Base-by-base conservation (phyloP, 1,140 invertebrate species). In the Zaprionus taronus region DNA sequence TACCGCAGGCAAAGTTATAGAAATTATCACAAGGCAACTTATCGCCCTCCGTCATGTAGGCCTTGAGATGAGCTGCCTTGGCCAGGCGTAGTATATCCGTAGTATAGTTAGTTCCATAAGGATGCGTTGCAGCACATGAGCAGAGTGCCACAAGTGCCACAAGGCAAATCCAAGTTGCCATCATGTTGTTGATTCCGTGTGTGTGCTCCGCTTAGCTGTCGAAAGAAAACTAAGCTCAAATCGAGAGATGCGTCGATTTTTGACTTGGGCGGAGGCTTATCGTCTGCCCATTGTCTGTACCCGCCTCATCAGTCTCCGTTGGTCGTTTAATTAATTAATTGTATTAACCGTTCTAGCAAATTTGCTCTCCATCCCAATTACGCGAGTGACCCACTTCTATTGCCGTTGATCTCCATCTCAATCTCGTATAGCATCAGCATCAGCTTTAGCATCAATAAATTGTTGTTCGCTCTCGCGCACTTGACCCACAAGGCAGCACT, bases 1-100 rank as follows among this genome's bases (percentile, higher is more conserved):
- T 89, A 41, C 89, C 91, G 26, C 91, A 92, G 24, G 91, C 91
- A 51, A 75, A 92, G 38, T 96, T 95, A 92, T 98, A 98, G 91
- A 99, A 99, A 92, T 99, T 97, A 2, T 96, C 93, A 92, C 98
- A 99, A 0, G 98, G 97, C 41, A 68, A 17, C 91, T 97, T 94
- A 0, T 95, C 94, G 6, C 91, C 93, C 6, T 92, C 93, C 80
- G 97, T 96, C 95, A 98, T 97, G 81, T 96, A 96, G 70, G 95
- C 94, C 72, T 94, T 94, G 95, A 97, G 97, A 76, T 96, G 94
- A 47, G 94, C 94, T 1, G 91, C 82, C 64, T 92, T 92, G 41
- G 91, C 91, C 38, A 91, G 75, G 15, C 91, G 91, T 53, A 92
- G 55, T 22, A 92, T 77, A 11, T 91, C 91, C 26, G 28, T 80